Evolutionary conservation across 2,888 invertebrate genomes (phyloP).

Genomic region (Isoperla grammatica): DNA sequence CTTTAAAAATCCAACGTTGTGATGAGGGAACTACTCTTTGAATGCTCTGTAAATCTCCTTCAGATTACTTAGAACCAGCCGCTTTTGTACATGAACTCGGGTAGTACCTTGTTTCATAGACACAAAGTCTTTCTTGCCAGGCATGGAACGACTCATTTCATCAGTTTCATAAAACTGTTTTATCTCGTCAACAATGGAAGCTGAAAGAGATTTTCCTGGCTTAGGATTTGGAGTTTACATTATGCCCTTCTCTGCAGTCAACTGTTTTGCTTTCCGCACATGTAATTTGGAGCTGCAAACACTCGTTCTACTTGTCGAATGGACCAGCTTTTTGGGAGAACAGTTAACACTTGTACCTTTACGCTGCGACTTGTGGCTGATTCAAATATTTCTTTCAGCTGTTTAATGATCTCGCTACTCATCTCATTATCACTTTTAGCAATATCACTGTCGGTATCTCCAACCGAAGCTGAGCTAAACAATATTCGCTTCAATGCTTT

Average conservation of each 20-base stretch:
- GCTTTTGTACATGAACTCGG: neutral
- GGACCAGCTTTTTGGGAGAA: conserved; percentile 19
- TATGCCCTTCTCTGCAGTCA: neutral
- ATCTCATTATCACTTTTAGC: too few species aligned
- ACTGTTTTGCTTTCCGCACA: neutral
- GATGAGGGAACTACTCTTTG: neutral
- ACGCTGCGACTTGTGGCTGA: neutral
- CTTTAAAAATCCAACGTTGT: conserved; percentile 10
- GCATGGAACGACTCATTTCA: conserved; percentile 25
- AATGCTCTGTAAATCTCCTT: neutral
- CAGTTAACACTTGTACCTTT: neutral
- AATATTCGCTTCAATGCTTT: too few species aligned
- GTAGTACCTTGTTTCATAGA: neutral
- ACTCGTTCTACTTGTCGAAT: neutral
- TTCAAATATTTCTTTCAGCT: conserved; percentile 9
- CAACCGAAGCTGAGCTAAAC: too few species aligned
- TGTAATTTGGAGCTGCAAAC: neutral
- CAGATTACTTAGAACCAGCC: conserved; percentile 2
- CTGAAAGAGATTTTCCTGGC: neutral
- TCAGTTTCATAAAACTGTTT: conserved; percentile 24
- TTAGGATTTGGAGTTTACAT: neutral
- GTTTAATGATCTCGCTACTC: neutral
- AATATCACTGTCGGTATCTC: too few species aligned
- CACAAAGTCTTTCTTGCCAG: conserved; percentile 26
- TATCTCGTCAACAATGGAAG: conserved; percentile 5